Conservation (phyloP, 2,113 vertebrate genomes). For the Lynx canadensis region DNA sequence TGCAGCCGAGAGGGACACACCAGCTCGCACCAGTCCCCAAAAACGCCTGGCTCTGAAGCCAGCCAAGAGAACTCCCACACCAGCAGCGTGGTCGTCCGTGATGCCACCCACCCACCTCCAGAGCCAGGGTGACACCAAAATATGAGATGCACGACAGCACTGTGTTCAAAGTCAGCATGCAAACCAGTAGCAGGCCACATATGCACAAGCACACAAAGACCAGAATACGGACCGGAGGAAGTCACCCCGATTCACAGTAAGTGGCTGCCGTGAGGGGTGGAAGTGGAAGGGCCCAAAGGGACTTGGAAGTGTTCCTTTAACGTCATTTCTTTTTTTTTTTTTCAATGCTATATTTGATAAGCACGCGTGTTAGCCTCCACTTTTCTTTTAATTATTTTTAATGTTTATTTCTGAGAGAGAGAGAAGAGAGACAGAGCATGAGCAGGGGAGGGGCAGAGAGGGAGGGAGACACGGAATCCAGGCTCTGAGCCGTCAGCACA, state of each 20-base stretch:
- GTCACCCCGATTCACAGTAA: rapidly evolving
- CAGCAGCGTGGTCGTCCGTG: rapidly evolving
- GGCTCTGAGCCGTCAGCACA: no score
- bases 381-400: background rate
- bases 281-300: background rate
- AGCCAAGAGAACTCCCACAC: background rate
- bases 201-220: rapidly evolving
- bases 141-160: rapidly evolving
- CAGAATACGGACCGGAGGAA: rapidly evolving
- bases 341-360: background rate
- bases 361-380: background rate
- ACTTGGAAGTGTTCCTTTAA: rapidly evolving
- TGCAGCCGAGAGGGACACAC: background rate
- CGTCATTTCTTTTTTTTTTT: rapidly evolving
- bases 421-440: no score
- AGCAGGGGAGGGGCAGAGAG: no score
- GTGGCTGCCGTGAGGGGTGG: rapidly evolving
- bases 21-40: background rate
- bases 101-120: background rate
- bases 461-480: no score
- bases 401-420: no score
- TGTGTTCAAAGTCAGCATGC: rapidly evolving
- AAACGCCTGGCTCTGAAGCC: background rate
- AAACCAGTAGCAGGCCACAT: rapidly evolving
- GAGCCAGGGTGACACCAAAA: background rate